Evolutionary conservation across 2,113 vertebrate genomes (phyloP).

Genomic region (Pterophyllum scalare): DNA sequence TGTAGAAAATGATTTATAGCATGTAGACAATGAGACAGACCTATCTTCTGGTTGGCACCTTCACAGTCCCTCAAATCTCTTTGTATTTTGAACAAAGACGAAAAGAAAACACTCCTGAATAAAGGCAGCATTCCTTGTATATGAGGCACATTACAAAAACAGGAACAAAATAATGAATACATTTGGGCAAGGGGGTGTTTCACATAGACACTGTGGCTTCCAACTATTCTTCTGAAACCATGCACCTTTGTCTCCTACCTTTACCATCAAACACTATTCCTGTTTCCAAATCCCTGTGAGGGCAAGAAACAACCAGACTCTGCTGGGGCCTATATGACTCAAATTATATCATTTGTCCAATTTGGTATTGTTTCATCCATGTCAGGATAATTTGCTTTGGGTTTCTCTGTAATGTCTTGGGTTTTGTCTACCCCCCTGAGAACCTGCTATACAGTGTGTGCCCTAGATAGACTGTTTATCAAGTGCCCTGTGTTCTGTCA

Average conservation of each 20-base stretch:
- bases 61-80: constrained; percentile 72
- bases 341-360: constrained; percentile 88
- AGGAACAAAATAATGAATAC: constrained; percentile 77
- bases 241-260: constrained; percentile 80
- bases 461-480: constrained; percentile 86
- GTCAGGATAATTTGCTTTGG: constrained; percentile 87
- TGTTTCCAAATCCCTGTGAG: constrained; percentile 82
- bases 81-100: constrained; percentile 59
- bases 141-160: constrained; percentile 72
- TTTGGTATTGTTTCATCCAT: constrained; percentile 87
- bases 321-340: constrained; percentile 81
- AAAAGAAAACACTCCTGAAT: constrained; percentile 64
- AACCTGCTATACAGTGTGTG: constrained; percentile 75
- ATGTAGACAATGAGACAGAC: constrained; percentile 62
- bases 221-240: constrained; percentile 63
- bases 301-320: constrained; percentile 74
- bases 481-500: constrained; percentile 80
- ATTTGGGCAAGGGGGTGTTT: constrained; percentile 66
- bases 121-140: constrained; percentile 50
- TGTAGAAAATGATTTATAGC: constrained; percentile 88
- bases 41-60: constrained; percentile 57
- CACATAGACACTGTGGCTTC: constrained; percentile 54
- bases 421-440: constrained; percentile 76
- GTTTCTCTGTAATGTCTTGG: constrained; percentile 82
- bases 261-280: constrained; percentile 83